A percentile compares a stretch with the other conserved stretches of the same genome.
These are phyloP conservation scores for Helicoverpa zea DNA, from an alignment of 1,140 invertebrate genomes.

Conservation along the genomic window DNA sequence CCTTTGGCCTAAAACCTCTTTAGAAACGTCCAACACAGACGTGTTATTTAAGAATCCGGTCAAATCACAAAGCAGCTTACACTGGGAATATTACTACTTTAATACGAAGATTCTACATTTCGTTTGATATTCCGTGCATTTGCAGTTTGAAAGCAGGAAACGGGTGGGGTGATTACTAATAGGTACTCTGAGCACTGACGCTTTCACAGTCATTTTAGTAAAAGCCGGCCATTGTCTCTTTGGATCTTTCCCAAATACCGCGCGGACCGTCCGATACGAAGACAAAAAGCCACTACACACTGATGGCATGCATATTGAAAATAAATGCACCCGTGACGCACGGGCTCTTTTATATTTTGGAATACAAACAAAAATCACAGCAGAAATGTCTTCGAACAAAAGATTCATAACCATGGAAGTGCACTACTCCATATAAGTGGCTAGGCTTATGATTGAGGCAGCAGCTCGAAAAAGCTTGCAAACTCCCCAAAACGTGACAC, in stretches of 20 bases:
- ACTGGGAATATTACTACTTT: constrained; percentile 5
- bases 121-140: not conserved
- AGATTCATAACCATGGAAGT: constrained; percentile 25
- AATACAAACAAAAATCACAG: constrained; percentile 9
- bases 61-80: constrained; percentile 33
- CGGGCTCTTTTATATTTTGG: constrained; percentile 14
- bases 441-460: constrained; percentile 19
- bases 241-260: constrained; percentile 68
- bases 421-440: constrained; percentile 39
- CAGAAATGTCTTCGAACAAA: constrained; percentile 42
- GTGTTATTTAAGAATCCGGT: constrained; percentile 35
- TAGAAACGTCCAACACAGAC: constrained; percentile 30
- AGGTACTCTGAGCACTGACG: not conserved
- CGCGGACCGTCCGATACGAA: constrained; percentile 59
- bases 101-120: not conserved
- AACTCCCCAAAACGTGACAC: constrained; percentile 56
- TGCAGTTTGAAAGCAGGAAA: not conserved
- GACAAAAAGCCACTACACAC: constrained; percentile 64
- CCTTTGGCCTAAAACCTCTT: constrained; percentile 36
- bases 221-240: constrained; percentile 69
- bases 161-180: not conserved
- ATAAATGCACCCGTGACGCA: constrained; percentile 40
- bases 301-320: constrained; percentile 58
- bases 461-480: constrained; percentile 22
- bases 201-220: constrained; percentile 61